A percentile compares a stretch with the other conserved stretches of the same genome.
phyloP scores from a whole-genome alignment of 92 coral and sea anemone species.

The Chrysogorgia sp. region DNA sequence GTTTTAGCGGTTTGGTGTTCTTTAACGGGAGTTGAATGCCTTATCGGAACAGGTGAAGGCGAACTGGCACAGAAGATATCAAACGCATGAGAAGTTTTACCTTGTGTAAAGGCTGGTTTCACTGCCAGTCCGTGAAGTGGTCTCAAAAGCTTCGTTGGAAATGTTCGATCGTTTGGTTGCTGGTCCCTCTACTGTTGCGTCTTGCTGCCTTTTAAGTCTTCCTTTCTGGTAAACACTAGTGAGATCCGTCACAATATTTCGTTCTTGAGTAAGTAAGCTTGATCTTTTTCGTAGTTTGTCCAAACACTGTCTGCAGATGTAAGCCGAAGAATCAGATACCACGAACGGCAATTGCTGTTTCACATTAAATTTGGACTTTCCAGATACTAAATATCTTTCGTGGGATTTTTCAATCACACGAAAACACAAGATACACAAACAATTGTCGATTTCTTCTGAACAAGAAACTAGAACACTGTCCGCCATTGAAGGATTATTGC shows the following conservation, averaged over 20 bases:
- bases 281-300: constrained; percentile 8
- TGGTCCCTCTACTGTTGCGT: constrained; percentile 10
- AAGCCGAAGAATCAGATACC: too few species aligned
- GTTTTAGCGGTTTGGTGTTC: constrained; percentile 17
- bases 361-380: too few species aligned
- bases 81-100: constrained; percentile 16
- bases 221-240: constrained; percentile 26
- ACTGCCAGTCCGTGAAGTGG: constrained; percentile 1
- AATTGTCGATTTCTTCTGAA: too few species aligned
- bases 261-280: constrained; percentile 4
- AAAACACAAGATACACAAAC: too few species aligned
- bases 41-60: neutral
- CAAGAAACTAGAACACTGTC: too few species aligned
- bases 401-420: too few species aligned
- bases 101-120: neutral
- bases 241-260: constrained; percentile 11
- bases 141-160: neutral
- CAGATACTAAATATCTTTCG: too few species aligned
- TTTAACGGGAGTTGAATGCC: constrained; percentile 26
- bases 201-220: constrained; percentile 12
- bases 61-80: constrained; percentile 16
- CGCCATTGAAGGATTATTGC: too few species aligned
- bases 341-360: too few species aligned
- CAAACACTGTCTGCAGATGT: constrained; percentile 26
- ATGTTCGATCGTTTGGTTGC: constrained; percentile 15